Evolutionary conservation across 2,113 vertebrate species (phyloP).

Genomic region (Isurus oxyrinchus): DNA sequence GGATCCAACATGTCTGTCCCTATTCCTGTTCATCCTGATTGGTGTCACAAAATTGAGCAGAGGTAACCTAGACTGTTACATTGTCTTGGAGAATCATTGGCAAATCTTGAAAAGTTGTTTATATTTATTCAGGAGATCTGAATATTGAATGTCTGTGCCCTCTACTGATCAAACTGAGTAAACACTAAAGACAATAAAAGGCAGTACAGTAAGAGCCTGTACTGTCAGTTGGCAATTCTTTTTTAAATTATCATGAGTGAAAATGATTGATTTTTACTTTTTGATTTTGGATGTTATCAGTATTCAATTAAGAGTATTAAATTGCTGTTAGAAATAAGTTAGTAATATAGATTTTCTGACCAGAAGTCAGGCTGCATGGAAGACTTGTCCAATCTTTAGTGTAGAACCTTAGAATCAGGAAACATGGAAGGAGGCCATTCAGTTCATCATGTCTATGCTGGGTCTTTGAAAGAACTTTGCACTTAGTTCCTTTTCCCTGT

Average conservation of each 20-base stretch:
- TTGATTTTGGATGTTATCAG: not conserved
- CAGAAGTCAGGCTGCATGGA: not conserved
- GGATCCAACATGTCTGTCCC: not conserved
- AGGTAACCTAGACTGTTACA: not conserved
- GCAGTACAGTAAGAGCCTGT: not conserved
- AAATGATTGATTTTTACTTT: not conserved
- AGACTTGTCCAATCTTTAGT: not conserved
- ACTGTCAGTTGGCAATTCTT: not conserved
- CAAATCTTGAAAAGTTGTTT: not conserved
- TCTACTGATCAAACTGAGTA: constrained; percentile 21
- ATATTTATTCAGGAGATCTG: not conserved
- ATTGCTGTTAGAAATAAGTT: not conserved
- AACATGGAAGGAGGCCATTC: not conserved
- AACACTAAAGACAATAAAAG: not conserved
- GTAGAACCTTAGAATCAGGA: not conserved
- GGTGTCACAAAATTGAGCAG: not conserved
- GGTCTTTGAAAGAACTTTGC: not conserved
- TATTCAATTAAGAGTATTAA: not conserved
- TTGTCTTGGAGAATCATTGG: not conserved
- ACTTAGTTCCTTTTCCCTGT: not conserved
- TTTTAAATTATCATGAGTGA: not conserved
- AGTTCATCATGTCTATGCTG: not conserved
- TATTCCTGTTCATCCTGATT: not conserved
- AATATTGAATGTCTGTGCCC: constrained; percentile 18
- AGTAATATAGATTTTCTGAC: not conserved